A percentile compares a stretch with the other conserved stretches of the same genome.
Conservation (phyloP, 2,888 invertebrate genomes). For the Cotesia congregata region DNA sequence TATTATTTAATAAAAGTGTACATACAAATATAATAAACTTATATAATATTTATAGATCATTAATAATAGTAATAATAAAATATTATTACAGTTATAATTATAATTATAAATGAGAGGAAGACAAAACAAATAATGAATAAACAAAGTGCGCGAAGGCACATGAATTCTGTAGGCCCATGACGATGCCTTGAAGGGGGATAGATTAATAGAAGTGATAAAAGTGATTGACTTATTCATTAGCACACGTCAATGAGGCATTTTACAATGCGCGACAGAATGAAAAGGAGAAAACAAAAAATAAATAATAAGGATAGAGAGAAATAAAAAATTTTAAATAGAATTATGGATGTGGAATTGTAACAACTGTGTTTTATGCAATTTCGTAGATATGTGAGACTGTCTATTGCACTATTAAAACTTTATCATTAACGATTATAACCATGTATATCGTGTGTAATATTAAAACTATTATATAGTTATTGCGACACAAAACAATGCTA, state of each 20-base stretch:
- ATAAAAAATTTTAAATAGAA: slow-evolving; percentile 40
- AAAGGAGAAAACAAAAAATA: slow-evolving; percentile 15
- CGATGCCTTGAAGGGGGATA: slow-evolving; percentile 20
- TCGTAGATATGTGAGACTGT: slow-evolving; percentile 53
- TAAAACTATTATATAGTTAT: slow-evolving; percentile 63
- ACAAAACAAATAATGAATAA: slow-evolving; percentile 28
- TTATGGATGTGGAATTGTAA: slow-evolving; percentile 28
- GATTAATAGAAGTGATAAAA: slow-evolving; percentile 11
- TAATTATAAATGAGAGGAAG: slow-evolving; percentile 47
- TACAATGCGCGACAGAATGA: background rate
- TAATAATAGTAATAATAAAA: background rate
- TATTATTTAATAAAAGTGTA: slow-evolving; percentile 61
- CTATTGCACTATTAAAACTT: slow-evolving; percentile 65
- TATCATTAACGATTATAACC: slow-evolving; percentile 64
- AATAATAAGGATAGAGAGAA: slow-evolving; percentile 36
- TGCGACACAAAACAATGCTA: slow-evolving; percentile 55
- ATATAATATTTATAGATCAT: slow-evolving; percentile 64
- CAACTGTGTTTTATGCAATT: slow-evolving; percentile 45
- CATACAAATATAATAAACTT: slow-evolving; percentile 65
- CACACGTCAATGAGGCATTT: slow-evolving; percentile 17
- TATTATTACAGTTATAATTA: background rate
- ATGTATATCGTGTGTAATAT: slow-evolving; percentile 69
- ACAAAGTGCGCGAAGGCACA: slow-evolving; percentile 30
- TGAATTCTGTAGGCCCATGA: slow-evolving; percentile 41
- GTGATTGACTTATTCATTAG: slow-evolving; percentile 16